Conservation (phyloP, 2,797 vertebrate genomes). For the Pseudochirops corinnae region DNA sequence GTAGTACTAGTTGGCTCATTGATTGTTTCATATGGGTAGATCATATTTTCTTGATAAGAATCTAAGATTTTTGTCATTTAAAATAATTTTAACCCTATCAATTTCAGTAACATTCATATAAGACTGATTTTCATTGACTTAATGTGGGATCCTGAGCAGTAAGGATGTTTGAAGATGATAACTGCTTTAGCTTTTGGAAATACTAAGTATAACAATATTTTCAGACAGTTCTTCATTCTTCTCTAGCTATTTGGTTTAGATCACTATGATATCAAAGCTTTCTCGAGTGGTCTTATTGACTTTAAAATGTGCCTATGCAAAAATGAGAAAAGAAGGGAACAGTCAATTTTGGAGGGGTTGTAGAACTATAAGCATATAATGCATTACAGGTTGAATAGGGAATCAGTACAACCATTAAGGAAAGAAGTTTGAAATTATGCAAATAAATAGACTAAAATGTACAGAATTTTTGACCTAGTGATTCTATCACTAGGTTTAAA, state of each 20-base stretch:
- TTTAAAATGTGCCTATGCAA: background rate
- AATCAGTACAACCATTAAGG: background rate
- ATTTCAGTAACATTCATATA: background rate
- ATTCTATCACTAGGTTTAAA: background rate
- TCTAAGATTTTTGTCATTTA: background rate
- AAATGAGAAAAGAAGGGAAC: background rate
- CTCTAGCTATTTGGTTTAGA: background rate
- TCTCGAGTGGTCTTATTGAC: background rate
- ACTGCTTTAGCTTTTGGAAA: background rate
- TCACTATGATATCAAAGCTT: background rate
- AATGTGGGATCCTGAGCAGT: background rate
- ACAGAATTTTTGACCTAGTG: background rate
- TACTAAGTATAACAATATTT: background rate
- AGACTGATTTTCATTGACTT: background rate
- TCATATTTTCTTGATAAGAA: background rate
- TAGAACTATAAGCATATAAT: background rate
- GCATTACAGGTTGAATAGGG: background rate
- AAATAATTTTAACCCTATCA: background rate
- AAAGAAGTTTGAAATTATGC: background rate
- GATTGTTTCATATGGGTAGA: background rate
- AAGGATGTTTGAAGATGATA: background rate
- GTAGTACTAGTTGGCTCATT: background rate
- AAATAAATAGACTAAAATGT: background rate
- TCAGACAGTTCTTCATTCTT: background rate
- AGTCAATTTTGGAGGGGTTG: background rate